A percentile compares a stretch with the other conserved stretches of the same genome.
phyloP scores from a whole-genome alignment of 2,113 vertebrate genomes.

The Marmota flaviventris region DNA sequence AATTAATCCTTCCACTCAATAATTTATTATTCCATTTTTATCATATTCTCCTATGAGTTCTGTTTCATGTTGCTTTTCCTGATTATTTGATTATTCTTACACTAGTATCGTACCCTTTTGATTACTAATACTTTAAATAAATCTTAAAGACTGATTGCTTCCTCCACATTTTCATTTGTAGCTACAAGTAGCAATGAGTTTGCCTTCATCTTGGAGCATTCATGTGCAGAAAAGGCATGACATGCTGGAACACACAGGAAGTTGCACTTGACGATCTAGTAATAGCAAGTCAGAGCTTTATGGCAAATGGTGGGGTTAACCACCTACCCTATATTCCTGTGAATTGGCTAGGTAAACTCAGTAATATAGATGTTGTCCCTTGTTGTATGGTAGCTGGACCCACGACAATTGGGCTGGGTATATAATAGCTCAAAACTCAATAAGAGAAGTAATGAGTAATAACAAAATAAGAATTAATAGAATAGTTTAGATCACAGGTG shows the following conservation, averaged over 20 bases:
- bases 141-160: no score
- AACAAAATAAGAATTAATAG: not conserved
- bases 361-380: not conserved
- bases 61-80: no score
- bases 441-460: not conserved
- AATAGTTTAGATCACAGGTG: not conserved
- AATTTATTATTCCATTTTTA: no score
- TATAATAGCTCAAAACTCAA: not conserved
- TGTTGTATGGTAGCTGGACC: not conserved
- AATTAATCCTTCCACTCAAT: no score
- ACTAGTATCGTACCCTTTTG: not conserved
- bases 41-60: no score
- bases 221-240: no score
- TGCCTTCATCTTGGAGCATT: no score
- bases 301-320: not conserved
- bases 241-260: not conserved
- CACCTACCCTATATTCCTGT: not conserved
- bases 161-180: no score
- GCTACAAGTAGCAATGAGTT: no score
- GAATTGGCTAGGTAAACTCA: not conserved
- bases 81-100: no score
- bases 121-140: no score
- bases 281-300: not conserved
- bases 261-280: not conserved
- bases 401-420: not conserved